Base-by-base conservation (phyloP, 2,113 vertebrate genomes). In the Rhineura floridana region DNA sequence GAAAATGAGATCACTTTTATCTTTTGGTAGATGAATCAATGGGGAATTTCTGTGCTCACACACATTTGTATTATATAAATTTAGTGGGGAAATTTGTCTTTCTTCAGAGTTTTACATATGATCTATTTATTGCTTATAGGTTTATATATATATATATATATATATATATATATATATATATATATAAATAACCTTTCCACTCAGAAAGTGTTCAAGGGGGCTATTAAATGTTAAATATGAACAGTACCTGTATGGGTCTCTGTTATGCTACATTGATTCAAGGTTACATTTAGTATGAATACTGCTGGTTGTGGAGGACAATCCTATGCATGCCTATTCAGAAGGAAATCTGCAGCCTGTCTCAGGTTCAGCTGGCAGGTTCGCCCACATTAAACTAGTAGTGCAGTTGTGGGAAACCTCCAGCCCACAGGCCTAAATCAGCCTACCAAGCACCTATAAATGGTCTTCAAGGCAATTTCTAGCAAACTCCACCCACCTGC, bases 1-100 rank as follows among this genome's bases (percentile, higher is more conserved):
- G 80, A 89, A 52, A 82, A 77, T 79, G 62, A 46, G 62, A 36
- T 55, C 52, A 50, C 15, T 76, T 78, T 46, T 88, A 50, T 23
- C 19, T n/a, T 88, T 72, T 15, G 83, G 46, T n/a, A n/a, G n/a
- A n/a, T n/a, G 39, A 67, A 19, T 70, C 52, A 44, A 1, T 52
- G 11, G 19, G 11, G 44, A 28, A n/a, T 87, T 70, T 73, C 30
- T 73, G 42, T 48, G 50, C 52, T 52, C 42, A 59, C 25, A 39
- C 8, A 82, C 5, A 55, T 62, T 62, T 85, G 21, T 13, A 78
- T 55, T 12, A 13, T 39, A 55, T 63, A 44, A 5, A 17, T 80
- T 80, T 70, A n/a, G 36, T 42, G 55, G 42, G 72, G 10, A 4
- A 76, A 42, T 76, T 6, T 23, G 33, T 15, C 23, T 86, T 42